Conservation (phyloP, 2,113 vertebrate species). For the Elachura formosa region DNA sequence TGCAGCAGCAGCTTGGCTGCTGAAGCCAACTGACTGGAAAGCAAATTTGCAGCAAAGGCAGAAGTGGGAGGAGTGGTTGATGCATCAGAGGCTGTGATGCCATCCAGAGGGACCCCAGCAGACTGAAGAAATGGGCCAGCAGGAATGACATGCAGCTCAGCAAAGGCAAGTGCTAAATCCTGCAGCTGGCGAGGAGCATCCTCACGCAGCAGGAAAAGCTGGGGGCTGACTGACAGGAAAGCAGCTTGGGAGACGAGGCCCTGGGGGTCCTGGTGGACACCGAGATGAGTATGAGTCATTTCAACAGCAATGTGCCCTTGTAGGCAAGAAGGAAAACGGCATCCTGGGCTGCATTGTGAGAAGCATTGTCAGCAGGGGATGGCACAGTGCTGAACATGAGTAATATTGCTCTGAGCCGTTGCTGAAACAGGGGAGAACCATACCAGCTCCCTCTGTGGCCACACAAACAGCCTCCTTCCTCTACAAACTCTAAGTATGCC, state of each 20-base stretch:
- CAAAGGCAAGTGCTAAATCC: background rate
- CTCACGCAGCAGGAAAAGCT: background rate
- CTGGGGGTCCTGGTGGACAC: background rate
- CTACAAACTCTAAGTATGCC: rapidly evolving
- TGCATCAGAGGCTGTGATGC: background rate
- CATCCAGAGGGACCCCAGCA: rapidly evolving
- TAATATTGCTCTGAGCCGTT: background rate
- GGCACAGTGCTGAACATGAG: background rate
- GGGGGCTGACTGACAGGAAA: background rate
- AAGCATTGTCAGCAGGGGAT: background rate
- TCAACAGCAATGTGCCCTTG: background rate
- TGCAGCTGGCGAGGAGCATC: background rate
- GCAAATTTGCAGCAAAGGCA: background rate
- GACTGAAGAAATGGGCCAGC: background rate
- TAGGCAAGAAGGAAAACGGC: background rate
- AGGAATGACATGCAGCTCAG: background rate
- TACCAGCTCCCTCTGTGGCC: background rate
- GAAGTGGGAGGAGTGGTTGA: background rate
- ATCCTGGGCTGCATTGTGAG: background rate
- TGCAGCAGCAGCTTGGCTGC: background rate
- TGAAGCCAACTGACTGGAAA: background rate
- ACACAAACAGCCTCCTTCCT: background rate
- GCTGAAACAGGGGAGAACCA: background rate
- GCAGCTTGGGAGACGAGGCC: background rate
- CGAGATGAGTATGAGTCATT: background rate